phyloP scores from a whole-genome alignment of 2,113 vertebrate genomes.

The Scortum barcoo region DNA sequence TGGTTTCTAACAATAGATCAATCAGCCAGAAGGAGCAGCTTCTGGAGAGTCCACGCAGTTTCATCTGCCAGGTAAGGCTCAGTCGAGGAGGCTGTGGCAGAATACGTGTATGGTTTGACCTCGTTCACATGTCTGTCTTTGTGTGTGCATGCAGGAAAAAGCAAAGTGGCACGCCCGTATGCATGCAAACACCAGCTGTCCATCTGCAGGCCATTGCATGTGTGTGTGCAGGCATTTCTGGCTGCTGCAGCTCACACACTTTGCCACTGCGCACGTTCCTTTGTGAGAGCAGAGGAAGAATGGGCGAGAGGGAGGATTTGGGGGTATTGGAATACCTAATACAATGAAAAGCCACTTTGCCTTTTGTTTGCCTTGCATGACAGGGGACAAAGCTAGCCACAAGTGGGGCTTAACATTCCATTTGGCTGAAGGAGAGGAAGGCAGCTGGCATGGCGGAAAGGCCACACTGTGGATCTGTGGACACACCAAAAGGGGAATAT shows the following conservation, averaged over 20 bases:
- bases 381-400: conserved; percentile 62
- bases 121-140: neutral
- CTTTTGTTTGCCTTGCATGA: conserved; percentile 76
- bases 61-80: neutral
- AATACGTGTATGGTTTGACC: neutral
- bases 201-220: neutral
- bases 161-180: neutral
- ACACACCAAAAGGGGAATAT: conserved; percentile 45
- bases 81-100: neutral
- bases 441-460: conserved; percentile 67
- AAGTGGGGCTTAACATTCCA: conserved; percentile 82
- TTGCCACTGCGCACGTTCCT: neutral
- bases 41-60: too few relatives aligned
- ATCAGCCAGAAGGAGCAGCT: neutral
- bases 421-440: conserved; percentile 60
- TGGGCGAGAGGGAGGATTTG: conserved; percentile 31
- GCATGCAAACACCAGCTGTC: conserved; percentile 17
- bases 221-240: neutral
- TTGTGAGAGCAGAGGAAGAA: conserved; percentile 39
- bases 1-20: neutral
- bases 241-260: neutral
- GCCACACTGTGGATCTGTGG: conserved; percentile 40
- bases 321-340: conserved; percentile 43
- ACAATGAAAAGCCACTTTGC: conserved; percentile 75
- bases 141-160: neutral